Evolutionary conservation across 2,888 invertebrate species (phyloP).

Genomic region (Orchesellides sinensis): DNA sequence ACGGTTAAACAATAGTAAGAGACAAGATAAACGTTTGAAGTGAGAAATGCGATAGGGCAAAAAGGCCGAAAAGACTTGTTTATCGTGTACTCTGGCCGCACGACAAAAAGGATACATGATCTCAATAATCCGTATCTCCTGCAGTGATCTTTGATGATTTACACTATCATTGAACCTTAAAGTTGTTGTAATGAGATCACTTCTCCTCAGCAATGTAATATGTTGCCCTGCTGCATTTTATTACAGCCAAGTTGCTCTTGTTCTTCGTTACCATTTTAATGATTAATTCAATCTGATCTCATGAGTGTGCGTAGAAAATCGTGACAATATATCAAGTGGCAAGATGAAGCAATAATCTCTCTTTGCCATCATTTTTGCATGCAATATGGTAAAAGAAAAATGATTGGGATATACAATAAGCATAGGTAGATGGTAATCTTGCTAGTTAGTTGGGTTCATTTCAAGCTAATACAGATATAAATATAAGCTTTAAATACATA

Average conservation of each 20-base stretch:
- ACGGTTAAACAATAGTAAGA: too few relatives aligned
- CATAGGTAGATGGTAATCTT: too few relatives aligned
- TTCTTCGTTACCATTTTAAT: conserved; percentile 29
- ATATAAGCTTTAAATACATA: not conserved
- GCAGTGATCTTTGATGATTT: conserved; percentile 15
- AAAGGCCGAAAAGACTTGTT: conserved; percentile 14
- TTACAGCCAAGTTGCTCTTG: conserved; percentile 19
- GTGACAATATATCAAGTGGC: conserved; percentile 57
- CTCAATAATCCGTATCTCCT: conserved; percentile 22
- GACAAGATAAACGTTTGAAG: too few relatives aligned
- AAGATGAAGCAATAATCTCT: conserved; percentile 31
- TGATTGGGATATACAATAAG: conserved; percentile 18
- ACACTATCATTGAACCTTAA: conserved; percentile 24
- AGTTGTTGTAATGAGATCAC: conserved; percentile 33
- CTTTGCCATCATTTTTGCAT: conserved; percentile 25
- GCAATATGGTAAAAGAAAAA: conserved; percentile 1
- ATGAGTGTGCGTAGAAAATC: conserved; percentile 37
- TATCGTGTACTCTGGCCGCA: conserved; percentile 20
- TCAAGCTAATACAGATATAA: not conserved
- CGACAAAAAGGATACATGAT: conserved; percentile 33
- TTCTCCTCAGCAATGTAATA: not conserved
- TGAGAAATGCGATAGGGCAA: conserved; percentile 4
- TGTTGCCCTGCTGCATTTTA: not conserved
- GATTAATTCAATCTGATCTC: conserved; percentile 43
- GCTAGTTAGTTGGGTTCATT: not conserved